Evolutionary conservation across 2,888 invertebrate genomes (phyloP).

Genomic region (Cephus rjabovi): DNA sequence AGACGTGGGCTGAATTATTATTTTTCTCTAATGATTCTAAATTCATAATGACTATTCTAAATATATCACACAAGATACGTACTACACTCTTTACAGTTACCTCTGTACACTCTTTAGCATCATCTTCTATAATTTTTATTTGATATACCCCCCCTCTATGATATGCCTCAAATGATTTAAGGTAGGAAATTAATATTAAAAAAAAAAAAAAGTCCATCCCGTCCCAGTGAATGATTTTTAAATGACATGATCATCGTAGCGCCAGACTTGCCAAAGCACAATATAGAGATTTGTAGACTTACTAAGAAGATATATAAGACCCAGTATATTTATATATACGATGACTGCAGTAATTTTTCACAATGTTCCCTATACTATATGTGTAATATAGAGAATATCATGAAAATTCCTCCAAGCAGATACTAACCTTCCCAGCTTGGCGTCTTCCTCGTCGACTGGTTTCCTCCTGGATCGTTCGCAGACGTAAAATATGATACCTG

Average conservation of each 20-base stretch:
- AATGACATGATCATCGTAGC: constrained; percentile 54
- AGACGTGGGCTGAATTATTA: not conserved
- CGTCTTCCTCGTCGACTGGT: constrained; percentile 82
- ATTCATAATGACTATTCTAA: not conserved
- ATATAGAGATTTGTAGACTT: constrained; percentile 38
- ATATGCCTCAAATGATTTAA: not conserved
- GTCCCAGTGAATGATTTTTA: not conserved
- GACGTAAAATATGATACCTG: constrained; percentile 66
- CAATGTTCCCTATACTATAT: constrained; percentile 15
- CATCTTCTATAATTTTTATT: not conserved
- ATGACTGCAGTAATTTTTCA: constrained; percentile 17
- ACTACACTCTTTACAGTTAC: not conserved
- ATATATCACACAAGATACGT: not conserved
- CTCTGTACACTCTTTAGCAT: not conserved
- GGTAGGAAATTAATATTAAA: not conserved
- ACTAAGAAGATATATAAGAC: constrained; percentile 13
- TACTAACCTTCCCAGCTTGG: constrained; percentile 85
- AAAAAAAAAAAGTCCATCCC: not conserved
- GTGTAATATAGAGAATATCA: constrained; percentile 17
- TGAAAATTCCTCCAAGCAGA: constrained; percentile 12
- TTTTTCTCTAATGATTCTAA: not conserved
- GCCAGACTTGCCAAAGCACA: constrained; percentile 66
- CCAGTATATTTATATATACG: constrained; percentile 27
- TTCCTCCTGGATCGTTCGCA: constrained; percentile 72
- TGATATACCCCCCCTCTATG: too few relatives aligned